A percentile compares a stretch with the other conserved stretches of the same genome.
phyloP scores from a whole-genome alignment of 2,113 vertebrate genomes.

The Melanerpes aurifrons region DNA sequence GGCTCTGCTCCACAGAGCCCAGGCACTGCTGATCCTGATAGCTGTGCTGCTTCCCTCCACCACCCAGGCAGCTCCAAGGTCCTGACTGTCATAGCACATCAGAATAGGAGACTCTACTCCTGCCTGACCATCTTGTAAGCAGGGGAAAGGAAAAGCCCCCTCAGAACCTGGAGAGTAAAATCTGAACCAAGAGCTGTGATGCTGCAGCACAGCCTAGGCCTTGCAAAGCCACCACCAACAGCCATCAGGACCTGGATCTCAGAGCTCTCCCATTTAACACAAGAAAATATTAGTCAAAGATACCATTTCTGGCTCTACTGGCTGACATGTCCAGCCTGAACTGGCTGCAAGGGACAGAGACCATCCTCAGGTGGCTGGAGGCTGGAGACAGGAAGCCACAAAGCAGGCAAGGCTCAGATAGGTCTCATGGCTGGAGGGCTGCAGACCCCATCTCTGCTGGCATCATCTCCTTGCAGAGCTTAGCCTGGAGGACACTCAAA shows the following conservation, averaged over 20 bases:
- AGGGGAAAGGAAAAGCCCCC: neutral
- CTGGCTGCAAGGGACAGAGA: accelerated
- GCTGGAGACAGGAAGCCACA: neutral
- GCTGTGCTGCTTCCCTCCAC: neutral
- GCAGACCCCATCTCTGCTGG: neutral
- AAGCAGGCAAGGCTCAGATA: neutral
- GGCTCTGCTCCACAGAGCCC: neutral
- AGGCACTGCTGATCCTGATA: neutral
- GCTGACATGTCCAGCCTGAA: neutral
- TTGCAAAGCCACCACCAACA: neutral
- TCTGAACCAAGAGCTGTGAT: accelerated
- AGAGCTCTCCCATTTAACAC: neutral
- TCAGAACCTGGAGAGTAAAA: neutral
- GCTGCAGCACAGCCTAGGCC: neutral
- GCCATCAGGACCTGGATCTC: neutral
- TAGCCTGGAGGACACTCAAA: neutral
- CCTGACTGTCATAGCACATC: accelerated
- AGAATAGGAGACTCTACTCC: neutral
- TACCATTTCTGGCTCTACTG: neutral
- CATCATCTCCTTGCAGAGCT: accelerated
- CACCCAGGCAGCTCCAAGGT: neutral
- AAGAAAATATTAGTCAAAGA: neutral
- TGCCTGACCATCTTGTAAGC: neutral
- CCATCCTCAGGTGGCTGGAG: accelerated
- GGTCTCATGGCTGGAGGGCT: too few species aligned